Conservation (phyloP, 2,797 vertebrate genomes). For the Amphiprion clarkii region DNA sequence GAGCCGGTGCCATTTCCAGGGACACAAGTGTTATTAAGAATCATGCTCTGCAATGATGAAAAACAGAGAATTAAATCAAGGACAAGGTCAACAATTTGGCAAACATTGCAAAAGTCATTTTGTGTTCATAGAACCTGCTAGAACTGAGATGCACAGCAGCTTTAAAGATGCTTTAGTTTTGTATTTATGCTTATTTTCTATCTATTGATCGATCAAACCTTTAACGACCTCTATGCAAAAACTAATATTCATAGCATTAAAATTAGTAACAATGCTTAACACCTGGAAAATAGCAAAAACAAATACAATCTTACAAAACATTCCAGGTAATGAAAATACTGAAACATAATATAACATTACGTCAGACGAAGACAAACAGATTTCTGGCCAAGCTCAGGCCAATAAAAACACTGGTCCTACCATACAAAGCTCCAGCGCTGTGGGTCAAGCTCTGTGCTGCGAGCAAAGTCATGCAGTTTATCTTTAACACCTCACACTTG, state of each 20-base stretch:
- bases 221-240: not conserved
- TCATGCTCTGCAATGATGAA: constrained; percentile 67
- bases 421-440: constrained; percentile 5
- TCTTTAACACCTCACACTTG: not conserved
- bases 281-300: not conserved
- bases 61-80: not conserved
- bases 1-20: not conserved
- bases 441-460: constrained; percentile 23
- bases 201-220: not conserved
- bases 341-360: not conserved
- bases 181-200: not conserved
- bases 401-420: constrained; percentile 45
- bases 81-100: not conserved
- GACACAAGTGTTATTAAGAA: fast-evolving
- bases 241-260: not conserved
- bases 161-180: not conserved
- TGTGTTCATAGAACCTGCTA: not conserved
- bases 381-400: constrained; percentile 8
- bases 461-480: constrained; percentile 20
- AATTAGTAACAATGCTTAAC: not conserved
- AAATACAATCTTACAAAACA: not conserved
- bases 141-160: not conserved
- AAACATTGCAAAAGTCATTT: not conserved
- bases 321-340: constrained; percentile 1
- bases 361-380: constrained; percentile 22